Base-by-base conservation (phyloP, 2,888 invertebrate species). In the Anodontia alba region DNA sequence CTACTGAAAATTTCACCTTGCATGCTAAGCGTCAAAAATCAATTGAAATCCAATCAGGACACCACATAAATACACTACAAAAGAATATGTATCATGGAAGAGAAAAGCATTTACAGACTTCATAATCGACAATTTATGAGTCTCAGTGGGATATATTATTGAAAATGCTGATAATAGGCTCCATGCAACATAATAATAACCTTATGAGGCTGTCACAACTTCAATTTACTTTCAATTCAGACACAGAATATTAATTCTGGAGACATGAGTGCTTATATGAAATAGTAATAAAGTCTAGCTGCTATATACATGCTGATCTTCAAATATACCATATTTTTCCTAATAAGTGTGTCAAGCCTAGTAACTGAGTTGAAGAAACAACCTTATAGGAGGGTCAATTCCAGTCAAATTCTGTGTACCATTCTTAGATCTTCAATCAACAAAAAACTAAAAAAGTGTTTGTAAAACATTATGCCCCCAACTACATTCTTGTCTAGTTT, bases 61-160 rank as follows among this genome's bases (percentile, higher is more conserved):
- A 20, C 15, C 20, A 26, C 54, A 54, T 26, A 26, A 54, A 54
- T n/a, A 54, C 54, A 26, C 26, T 20, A 54, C 54, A 54, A 54
- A 54, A 8, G 54, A 12, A 54, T 26, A 54, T 26, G 23, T 54
- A 20, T 54, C 23, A 54, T 54, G 5, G 5, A 54, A 7, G 1
- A 62, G 62, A 62, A 62, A 62, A 10, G 62, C 62, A 62, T 62
- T 62, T 23, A 62, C 33, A 15, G 62, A 23, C 33, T 62, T 62
- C 31, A 2, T 17, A 31, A 62, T 23, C 33, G 33, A 62, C 62
- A 62, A 8, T 33, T 62, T n/a, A 62, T 20, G 33, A 62, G n/a
- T 17, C 62, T 33, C 62, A 62, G 62, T 3, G 23, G 62, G 23
- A 62, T 17, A 62, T 1, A 62, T 62, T 12, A 62, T 62, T 62